These are phyloP conservation scores for Choreutis nemorana DNA, from an alignment of 2,888 invertebrate species.

Conservation along the genomic window DNA sequence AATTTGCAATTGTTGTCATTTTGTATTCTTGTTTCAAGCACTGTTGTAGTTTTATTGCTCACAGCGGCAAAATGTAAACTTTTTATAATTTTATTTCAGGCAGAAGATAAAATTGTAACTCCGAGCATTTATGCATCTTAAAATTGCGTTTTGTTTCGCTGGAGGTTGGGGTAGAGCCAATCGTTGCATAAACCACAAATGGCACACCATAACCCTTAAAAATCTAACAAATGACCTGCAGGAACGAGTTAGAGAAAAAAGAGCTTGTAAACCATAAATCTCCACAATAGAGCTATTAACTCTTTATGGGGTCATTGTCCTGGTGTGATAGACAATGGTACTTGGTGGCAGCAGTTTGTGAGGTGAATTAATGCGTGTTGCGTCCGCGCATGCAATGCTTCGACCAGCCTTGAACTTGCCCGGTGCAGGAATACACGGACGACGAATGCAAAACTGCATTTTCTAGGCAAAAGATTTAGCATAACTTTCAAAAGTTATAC, in stretches of 20 bases:
- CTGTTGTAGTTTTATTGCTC: too few relatives aligned
- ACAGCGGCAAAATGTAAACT: too few relatives aligned
- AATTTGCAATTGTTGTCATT: too few relatives aligned
- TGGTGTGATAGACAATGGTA: constrained; percentile 62
- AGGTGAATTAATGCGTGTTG: constrained; percentile 57
- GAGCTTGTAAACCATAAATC: constrained; percentile 2
- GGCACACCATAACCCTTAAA: not conserved
- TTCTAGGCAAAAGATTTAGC: too few relatives aligned
- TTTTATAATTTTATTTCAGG: too few relatives aligned
- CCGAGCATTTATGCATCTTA: too few relatives aligned
- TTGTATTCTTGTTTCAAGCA: too few relatives aligned
- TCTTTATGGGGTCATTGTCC: constrained; percentile 55
- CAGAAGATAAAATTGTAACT: too few relatives aligned
- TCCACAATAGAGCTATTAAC: constrained; percentile 42
- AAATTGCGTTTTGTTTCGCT: too few relatives aligned
- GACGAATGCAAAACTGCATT: constrained; percentile 50
- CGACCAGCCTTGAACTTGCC: constrained; percentile 63
- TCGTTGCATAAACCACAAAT: too few relatives aligned
- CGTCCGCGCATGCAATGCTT: constrained; percentile 52
- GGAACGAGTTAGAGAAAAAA: not conserved
- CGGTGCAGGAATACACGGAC: constrained; percentile 34
- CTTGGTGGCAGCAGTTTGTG: constrained; percentile 54
- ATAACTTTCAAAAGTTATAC: too few relatives aligned
- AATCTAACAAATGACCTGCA: not conserved
- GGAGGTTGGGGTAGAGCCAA: too few relatives aligned